These are phyloP conservation scores for Mugil cephalus DNA, from an alignment of 2,113 vertebrate genomes.

Conservation along the genomic window DNA sequence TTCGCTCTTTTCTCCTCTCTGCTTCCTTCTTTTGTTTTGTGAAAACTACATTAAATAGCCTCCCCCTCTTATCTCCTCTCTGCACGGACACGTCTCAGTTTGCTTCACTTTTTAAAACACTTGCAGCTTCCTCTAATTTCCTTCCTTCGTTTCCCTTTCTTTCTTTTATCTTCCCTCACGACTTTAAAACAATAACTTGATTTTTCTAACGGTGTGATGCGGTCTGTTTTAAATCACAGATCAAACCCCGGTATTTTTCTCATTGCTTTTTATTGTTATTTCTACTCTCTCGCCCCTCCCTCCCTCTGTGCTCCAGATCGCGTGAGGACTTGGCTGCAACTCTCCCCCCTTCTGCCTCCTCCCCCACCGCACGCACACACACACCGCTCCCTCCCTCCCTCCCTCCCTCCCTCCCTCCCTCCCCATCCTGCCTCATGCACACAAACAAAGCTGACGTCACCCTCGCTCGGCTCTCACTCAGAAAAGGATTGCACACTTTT, in stretches of 20 bases:
- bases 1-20: not conserved
- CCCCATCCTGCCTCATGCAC: constrained; percentile 59
- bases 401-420: constrained; percentile 32
- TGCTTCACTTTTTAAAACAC: no score
- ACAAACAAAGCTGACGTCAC: constrained; percentile 84
- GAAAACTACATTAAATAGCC: no score
- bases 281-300: constrained; percentile 23
- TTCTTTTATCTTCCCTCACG: not conserved
- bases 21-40: not conserved
- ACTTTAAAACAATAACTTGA: no score
- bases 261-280: constrained; percentile 30
- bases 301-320: constrained; percentile 27
- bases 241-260: not conserved
- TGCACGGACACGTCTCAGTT: not conserved
- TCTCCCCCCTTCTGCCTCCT: not conserved
- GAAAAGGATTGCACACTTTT: constrained; percentile 26
- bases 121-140: not conserved
- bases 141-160: not conserved
- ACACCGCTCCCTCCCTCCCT: constrained; percentile 3
- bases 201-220: no score
- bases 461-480: constrained; percentile 44
- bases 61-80: not conserved
- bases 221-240: not conserved
- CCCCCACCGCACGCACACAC: constrained; percentile 1
- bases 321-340: constrained; percentile 55